These are phyloP conservation scores for Silurus lanzhouensis DNA, from an alignment of 2,797 vertebrate genomes.

Conservation along the genomic window DNA sequence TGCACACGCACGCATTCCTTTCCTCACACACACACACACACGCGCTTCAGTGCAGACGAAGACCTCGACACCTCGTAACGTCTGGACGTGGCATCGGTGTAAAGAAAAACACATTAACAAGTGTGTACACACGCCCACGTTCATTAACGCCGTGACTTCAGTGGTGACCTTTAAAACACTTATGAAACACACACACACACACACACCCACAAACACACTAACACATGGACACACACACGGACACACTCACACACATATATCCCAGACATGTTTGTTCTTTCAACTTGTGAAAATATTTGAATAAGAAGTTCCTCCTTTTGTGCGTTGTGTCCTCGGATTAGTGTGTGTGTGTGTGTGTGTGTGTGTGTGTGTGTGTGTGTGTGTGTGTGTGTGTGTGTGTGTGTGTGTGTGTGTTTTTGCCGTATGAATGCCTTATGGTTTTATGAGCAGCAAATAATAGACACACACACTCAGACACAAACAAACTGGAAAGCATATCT, in stretches of 20 bases:
- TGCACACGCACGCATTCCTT: conserved; percentile 37
- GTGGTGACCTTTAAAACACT: conserved; percentile 4
- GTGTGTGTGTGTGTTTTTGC: background rate
- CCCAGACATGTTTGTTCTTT: background rate
- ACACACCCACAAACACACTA: background rate
- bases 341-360: background rate
- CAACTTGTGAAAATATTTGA: background rate
- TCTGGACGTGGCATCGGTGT: conserved; percentile 53
- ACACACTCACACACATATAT: no score
- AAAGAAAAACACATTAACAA: conserved; percentile 15
- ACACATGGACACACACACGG: background rate
- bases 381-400: background rate
- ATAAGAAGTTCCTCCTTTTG: no score
- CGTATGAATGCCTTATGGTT: background rate
- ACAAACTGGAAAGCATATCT: conserved; percentile 25
- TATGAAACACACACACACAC: background rate
- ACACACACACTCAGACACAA: conserved; percentile 29
- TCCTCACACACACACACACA: conserved; percentile 15
- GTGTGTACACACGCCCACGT: background rate
- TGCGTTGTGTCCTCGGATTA: no score
- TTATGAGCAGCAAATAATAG: conserved; percentile 2
- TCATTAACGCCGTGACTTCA: background rate
- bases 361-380: background rate
- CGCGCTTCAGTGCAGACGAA: conserved; percentile 15
- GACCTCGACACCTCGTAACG: conserved; percentile 12